Evolutionary conservation across 2,113 vertebrate genomes (phyloP), one percentile per base, ranked within the genome.

Genomic region (Pomatostomus ruficeps): DNA sequence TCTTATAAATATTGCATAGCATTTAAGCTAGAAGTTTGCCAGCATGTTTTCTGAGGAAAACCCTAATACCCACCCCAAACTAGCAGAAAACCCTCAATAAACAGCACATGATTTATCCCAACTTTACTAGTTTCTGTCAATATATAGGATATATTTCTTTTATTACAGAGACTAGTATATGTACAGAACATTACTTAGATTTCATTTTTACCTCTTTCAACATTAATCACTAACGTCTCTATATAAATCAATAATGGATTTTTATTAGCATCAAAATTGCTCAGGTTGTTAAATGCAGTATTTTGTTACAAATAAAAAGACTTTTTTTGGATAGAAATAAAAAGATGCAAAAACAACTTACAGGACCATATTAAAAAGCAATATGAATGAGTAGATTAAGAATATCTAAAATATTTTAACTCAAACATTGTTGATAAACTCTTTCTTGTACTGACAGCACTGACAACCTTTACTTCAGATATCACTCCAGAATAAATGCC

Each of bases 221-320:
- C 25, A 66, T 84, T 68, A 87, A 86, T 92, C 36, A 93, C 15
- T 49, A 36, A 68, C 9, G 6, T 36, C 5, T 82, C 66, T 79
- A 5, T n/a, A 70, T 92, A 92, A 94, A 85, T 94, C 58, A 87
- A 31, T 85, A 62, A 55, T 52, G 7, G 40, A 79, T 55, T 77
- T 4, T 45, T 86, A 67, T 40, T 59, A 52, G 1, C 52, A 80
- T 76, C 24, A 81, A 45, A 63, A 83, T 26, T 78, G 85, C 23
- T 79, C 51, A 85, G 14, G 35, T 51, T 83, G 12, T 62, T 63
- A 70, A 19, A 42, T 31, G 7, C 10, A 82, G 80, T 52, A 8
- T 71, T 96, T 72, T 89, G 28, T 20, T 54, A 22, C 28, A 57
- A 83, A 48, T 36, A 49, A 52, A 79, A 89, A 62, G 2, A 45